phyloP scores from a whole-genome alignment of 2,888 invertebrate species.

The Mellilla xanthometata region DNA sequence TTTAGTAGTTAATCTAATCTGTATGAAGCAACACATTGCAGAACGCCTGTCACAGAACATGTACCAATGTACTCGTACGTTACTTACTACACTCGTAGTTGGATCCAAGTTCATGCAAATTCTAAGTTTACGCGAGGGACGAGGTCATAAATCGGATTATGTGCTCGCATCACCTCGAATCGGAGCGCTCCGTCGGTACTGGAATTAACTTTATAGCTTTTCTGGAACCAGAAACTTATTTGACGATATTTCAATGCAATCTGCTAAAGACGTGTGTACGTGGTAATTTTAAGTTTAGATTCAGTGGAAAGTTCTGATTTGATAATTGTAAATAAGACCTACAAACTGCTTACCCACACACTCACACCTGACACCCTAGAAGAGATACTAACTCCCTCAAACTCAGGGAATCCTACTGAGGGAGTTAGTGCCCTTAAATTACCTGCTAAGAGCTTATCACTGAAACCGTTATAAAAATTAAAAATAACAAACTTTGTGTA shows the following conservation, averaged over 20 bases:
- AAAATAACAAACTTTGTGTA: too few relatives aligned
- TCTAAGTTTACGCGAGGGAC: slow-evolving; percentile 52
- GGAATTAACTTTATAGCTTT: slow-evolving; percentile 43
- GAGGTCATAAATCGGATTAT: slow-evolving; percentile 55
- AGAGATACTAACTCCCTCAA: too few relatives aligned
- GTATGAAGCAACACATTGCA: too few relatives aligned
- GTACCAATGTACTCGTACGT: not conserved
- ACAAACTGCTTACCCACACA: too few relatives aligned
- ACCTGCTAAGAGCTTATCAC: too few relatives aligned
- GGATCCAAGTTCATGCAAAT: slow-evolving; percentile 59
- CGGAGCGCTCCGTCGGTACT: slow-evolving; percentile 37
- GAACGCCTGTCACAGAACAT: not conserved
- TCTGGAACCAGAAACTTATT: slow-evolving; percentile 35
- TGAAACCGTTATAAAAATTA: too few relatives aligned
- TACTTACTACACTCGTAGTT: slow-evolving; percentile 26
- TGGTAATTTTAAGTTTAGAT: not conserved
- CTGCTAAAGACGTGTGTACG: not conserved
- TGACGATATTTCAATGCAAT: slow-evolving; percentile 39
- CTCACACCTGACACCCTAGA: too few relatives aligned
- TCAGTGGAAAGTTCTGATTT: too few relatives aligned
- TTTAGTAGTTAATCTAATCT: too few relatives aligned
- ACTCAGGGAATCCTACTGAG: too few relatives aligned
- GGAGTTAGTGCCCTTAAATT: too few relatives aligned
- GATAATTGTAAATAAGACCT: too few relatives aligned
- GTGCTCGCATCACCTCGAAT: slow-evolving; percentile 40